A percentile compares a stretch with the other conserved stretches of the same genome.
phyloP scores from a whole-genome alignment of 2,888 invertebrate genomes.

The Salpingus planirostris region DNA sequence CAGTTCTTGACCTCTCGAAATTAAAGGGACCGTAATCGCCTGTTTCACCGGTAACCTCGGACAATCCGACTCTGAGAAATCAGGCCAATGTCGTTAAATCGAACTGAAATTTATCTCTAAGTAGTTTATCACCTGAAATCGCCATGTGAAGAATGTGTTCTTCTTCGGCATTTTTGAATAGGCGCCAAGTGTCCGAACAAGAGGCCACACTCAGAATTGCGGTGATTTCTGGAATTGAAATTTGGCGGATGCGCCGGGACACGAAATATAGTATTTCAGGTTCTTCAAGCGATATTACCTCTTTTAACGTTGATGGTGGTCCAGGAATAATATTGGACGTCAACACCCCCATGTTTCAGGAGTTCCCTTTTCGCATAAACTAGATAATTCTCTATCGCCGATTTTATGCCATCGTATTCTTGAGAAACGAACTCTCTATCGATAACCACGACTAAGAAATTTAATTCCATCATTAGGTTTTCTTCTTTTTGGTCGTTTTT shows the following conservation, averaged over 20 bases:
- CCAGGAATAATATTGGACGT: conserved; percentile 61
- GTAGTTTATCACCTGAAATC: conserved; percentile 46
- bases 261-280: conserved; percentile 1
- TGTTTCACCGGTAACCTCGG: conserved; percentile 59
- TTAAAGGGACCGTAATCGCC: conserved; percentile 63
- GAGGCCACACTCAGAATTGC: conserved; percentile 67
- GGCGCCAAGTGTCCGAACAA: conserved; percentile 65
- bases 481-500: no score
- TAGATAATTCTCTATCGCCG: conserved; percentile 50
- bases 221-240: conserved; percentile 52
- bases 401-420: conserved; percentile 52
- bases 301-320: conserved; percentile 58
- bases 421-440: conserved; percentile 59
- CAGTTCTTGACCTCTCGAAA: conserved; percentile 62
- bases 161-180: conserved; percentile 53
- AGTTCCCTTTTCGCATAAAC: conserved; percentile 50
- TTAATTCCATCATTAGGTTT: no score
- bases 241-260: no score
- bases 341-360: conserved; percentile 59
- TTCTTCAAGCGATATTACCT: conserved; percentile 42
- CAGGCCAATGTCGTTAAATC: no score
- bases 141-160: conserved; percentile 63
- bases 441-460: conserved; percentile 55
- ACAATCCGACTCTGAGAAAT: conserved; percentile 70
- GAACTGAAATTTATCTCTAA: conserved; percentile 9